Evolutionary conservation across 2,888 invertebrate species (phyloP).

Genomic region (Hirtodrosophila alboralis): DNA sequence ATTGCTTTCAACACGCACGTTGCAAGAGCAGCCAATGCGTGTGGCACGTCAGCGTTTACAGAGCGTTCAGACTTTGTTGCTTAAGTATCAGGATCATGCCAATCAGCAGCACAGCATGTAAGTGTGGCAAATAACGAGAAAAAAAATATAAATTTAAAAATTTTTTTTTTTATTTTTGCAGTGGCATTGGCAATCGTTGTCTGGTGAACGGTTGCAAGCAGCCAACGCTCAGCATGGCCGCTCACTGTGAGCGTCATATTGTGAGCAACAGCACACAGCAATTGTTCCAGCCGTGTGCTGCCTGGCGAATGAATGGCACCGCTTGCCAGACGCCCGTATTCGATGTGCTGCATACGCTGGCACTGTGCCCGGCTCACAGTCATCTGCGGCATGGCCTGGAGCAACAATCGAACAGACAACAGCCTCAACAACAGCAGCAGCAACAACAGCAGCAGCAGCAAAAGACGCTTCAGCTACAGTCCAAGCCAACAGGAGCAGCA

Average conservation of each 20-base stretch:
- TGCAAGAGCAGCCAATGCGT: conserved; percentile 75
- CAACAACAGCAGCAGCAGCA: conserved; percentile 14
- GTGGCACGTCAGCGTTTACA: conserved; percentile 79
- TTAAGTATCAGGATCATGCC: conserved; percentile 77
- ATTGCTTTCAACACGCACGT: conserved; percentile 76
- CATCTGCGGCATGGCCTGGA: conserved; percentile 89
- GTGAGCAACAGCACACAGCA: conserved; percentile 93
- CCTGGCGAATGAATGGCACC: conserved; percentile 90
- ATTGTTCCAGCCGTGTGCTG: conserved; percentile 91
- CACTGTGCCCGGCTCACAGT: conserved; percentile 93
- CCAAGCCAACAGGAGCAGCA: conserved; percentile 16
- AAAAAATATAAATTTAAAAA: neutral
- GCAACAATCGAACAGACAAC: conserved; percentile 22
- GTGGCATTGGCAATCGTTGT: conserved; percentile 78
- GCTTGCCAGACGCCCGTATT: conserved; percentile 92
- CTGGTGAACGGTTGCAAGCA: conserved; percentile 74
- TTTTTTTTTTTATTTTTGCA: conserved; percentile 18
- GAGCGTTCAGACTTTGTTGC: conserved; percentile 81
- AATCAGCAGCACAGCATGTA: conserved; percentile 73
- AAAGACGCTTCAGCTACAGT: conserved; percentile 9
- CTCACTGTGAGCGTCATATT: conserved; percentile 93
- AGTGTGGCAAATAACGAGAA: too few species aligned
- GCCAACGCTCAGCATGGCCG: conserved; percentile 85
- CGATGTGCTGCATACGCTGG: conserved; percentile 91
- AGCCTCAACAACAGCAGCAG: conserved; percentile 6